Evolutionary conservation across 2,113 vertebrate genomes (phyloP), one percentile per base, ranked within the genome.

Genomic region (Natator depressus): DNA sequence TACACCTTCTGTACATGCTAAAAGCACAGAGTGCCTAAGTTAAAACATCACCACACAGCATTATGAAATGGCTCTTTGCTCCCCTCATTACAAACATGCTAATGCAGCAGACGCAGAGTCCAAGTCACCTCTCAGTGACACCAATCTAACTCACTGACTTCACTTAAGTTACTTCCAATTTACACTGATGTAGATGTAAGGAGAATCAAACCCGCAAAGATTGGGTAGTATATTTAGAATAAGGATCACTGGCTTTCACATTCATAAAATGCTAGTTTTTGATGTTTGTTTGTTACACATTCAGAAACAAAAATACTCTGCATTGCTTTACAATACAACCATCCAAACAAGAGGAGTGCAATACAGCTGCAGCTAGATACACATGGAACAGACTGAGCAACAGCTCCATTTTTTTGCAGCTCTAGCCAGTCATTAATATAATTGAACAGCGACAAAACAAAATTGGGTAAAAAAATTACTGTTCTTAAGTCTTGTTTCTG

Each of bases 21-120:
- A 76, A 84, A 82, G 89, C 54, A 62, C 62, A 84, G n/a, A 38
- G 69, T 12, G 19, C 38, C 72, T 42, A 25, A 76, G 5, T 25
- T 46, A 46, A 51, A 10, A 8, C 14, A 47, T 59, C 2, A 53
- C 47, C 90, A 76, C 7, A 53, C 94, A 87, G 90, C 83, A 85
- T 96, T 97, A 97, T 86, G 90, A 94, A 89, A 97, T 84, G 91
- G 95, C 93, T 94, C 72, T 2, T 72, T 88, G 72, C 83, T 57
- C 27, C 81, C 6, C 91, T 89, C n/a, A 13, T 76, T 46, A 76
- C 72, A 46, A 76, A 76, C 38, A 25, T 38, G 72, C 78, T 81
- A 78, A 49, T 84, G 91, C 89, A 85, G 90, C 65, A 27, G 82
- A 84, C 0, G 19, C 53, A n/a, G 91, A 55, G 75, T 1, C 80